Conservation (phyloP, 2,113 vertebrate genomes). For the Sardina pilchardus region DNA sequence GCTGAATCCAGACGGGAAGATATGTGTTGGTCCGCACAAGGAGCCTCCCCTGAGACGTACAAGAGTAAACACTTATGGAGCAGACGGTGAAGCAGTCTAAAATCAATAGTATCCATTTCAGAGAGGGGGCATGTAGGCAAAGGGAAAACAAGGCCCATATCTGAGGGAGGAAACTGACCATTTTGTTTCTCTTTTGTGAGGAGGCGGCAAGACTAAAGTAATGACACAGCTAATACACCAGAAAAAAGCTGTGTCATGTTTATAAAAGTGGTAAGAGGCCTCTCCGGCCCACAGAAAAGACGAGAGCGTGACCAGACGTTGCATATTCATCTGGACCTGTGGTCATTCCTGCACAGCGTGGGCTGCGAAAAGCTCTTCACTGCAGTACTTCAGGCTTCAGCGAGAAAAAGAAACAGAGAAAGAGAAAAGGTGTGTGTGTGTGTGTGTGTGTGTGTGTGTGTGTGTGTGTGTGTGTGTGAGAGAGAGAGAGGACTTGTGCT, state of each 20-base stretch:
- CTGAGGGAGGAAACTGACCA: background rate
- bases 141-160: background rate
- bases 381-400: slow-evolving; percentile 14
- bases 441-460: background rate
- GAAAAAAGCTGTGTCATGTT: slow-evolving; percentile 13
- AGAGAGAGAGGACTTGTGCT: slow-evolving; percentile 1
- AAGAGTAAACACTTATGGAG: background rate
- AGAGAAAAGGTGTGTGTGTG: background rate
- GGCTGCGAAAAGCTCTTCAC: background rate
- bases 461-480: background rate
- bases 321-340: background rate
- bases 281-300: background rate
- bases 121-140: background rate
- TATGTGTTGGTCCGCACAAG: background rate
- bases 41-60: background rate
- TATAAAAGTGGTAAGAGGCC: background rate
- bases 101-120: slow-evolving; percentile 16
- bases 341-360: background rate
- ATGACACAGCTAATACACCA: background rate
- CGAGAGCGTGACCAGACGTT: background rate
- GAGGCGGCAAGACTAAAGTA: background rate
- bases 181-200: background rate
- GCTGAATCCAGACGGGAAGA: background rate
- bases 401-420: slow-evolving; percentile 20
- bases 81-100: background rate